phyloP scores from a whole-genome alignment of 2,113 vertebrate species.

The Nipponia nippon region DNA sequence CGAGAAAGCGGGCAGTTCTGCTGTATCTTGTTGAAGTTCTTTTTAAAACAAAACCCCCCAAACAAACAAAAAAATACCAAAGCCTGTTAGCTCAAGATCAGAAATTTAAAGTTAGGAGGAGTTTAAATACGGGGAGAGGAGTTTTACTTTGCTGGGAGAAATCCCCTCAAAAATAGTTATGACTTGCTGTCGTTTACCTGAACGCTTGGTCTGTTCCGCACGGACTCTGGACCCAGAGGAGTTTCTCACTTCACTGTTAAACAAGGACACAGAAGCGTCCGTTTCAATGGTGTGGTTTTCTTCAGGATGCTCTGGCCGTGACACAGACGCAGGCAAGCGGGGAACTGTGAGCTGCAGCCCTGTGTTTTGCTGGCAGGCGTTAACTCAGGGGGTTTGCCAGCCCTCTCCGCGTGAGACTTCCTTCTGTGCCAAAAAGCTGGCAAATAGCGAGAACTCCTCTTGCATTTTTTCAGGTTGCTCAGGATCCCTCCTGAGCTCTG shows the following conservation, averaged over 20 bases:
- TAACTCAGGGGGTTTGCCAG: background rate
- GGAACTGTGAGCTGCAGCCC: background rate
- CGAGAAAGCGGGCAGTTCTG: background rate
- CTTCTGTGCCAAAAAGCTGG: background rate
- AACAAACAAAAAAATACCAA: background rate
- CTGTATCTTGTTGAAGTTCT: background rate
- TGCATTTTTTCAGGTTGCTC: background rate
- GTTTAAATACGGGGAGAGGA: background rate
- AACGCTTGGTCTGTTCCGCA: background rate
- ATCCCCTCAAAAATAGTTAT: background rate
- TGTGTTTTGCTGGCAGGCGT: background rate
- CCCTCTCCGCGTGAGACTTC: background rate
- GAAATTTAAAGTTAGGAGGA: background rate
- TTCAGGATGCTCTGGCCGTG: background rate
- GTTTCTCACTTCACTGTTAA: background rate
- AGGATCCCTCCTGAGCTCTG: background rate
- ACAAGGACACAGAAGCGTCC: background rate
- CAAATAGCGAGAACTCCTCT: background rate
- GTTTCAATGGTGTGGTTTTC: background rate
- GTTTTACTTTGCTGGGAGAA: background rate
- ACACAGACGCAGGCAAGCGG: background rate
- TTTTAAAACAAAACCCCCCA: background rate
- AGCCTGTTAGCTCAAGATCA: background rate
- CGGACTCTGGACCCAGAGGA: rapidly evolving
- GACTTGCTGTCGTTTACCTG: background rate